Base-by-base conservation (phyloP, 2,113 vertebrate genomes). In the Phyllostomus hastatus region DNA sequence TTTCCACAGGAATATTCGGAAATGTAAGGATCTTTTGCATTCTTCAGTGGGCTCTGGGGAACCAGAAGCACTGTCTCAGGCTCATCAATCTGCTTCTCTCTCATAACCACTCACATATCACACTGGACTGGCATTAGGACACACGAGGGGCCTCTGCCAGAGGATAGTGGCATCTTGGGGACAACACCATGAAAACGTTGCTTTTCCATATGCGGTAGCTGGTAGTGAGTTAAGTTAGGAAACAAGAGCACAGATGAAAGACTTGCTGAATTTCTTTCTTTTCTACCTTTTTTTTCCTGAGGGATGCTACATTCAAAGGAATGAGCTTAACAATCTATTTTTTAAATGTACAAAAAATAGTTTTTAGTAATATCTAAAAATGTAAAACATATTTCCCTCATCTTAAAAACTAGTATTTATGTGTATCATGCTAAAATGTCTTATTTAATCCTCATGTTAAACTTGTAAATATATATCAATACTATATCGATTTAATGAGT, bases 241-340 rank as follows among this genome's bases (percentile, higher is more conserved):
- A 79, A 41, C 7, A 72, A 41, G 22, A 57, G 9, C n/a, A 38
- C 5, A 35, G 2, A n/a, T n/a, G 28, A 10, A 46, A 92, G 33
- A 33, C 1, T 88, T 43, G 6, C 1, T 19, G 16, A 28, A 17
- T 3, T 72, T 38, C n/a, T 57, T 54, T 79, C 41, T 48, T 67
- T 22, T 19, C 22, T 10, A 12, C 5, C 50, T 66, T 66, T 66
- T 86, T 92, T 86, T 92, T 80, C 88, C 17, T 50, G 54, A 91
- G 48, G 11, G 35, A 67, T 8, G 26, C 5, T 38, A 41, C 1
- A 52, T 67, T 66, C 48, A 83, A 91, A 66, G 38, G 10, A 91
- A 19, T 3, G 92, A 67, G 28, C 7, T 70, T 78, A 79, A 75
- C 5, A 41, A 76, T 35, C 16, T 26, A 28, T n/a, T 61, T 43